phyloP scores from a whole-genome alignment of 2,888 invertebrate species.

The Diarsia rubi region DNA sequence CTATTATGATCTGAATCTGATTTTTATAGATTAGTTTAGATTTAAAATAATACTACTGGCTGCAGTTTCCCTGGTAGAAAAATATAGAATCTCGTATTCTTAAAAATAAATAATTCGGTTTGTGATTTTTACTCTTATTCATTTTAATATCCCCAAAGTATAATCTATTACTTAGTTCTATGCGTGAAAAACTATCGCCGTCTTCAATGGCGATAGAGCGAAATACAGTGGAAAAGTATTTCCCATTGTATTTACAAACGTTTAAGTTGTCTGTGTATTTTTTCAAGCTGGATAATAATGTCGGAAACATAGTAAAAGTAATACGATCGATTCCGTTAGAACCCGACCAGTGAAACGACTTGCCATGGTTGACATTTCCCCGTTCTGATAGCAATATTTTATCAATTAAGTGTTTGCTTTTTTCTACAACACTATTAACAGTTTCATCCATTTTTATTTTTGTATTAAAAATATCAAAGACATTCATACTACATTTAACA shows the following conservation, averaged over 20 bases:
- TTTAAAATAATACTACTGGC: background rate
- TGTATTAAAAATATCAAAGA: conserved; percentile 17
- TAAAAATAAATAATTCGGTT: conserved; percentile 8
- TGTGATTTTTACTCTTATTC: background rate
- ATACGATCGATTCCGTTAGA: conserved; percentile 1
- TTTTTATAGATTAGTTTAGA: no score
- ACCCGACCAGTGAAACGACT: background rate
- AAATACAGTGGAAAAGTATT: background rate
- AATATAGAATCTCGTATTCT: background rate
- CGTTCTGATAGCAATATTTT: conserved; percentile 4
- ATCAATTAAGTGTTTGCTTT: background rate
- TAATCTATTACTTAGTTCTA: background rate
- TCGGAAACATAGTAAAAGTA: background rate
- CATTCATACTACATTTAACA: conserved; percentile 8
- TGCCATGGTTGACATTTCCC: background rate
- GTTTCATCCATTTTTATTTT: conserved; percentile 13
- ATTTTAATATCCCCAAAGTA: background rate
- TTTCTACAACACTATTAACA: background rate
- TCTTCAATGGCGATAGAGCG: background rate
- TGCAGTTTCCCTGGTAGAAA: conserved; percentile 4
- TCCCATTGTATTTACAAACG: background rate
- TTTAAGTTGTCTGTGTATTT: background rate
- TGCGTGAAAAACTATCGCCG: conserved; percentile 7
- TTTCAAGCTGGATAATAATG: background rate
- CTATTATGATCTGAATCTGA: no score